Evolutionary conservation across 2,113 vertebrate species (phyloP), one percentile per base, ranked within the genome.

Genomic region (Sula dactylatra): DNA sequence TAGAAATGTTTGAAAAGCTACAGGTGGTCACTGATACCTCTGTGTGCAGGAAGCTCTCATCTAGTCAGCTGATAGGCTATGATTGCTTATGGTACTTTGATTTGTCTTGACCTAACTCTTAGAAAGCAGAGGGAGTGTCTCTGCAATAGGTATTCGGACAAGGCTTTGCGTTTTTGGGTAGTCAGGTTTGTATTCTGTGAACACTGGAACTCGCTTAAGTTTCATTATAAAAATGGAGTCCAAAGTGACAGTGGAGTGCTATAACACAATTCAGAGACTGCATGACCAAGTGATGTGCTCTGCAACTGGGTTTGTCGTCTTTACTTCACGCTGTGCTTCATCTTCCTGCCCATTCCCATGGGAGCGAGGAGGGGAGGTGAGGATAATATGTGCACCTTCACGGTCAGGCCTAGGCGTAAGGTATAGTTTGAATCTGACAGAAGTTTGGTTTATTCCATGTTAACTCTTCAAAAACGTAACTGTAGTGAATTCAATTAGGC

Each of bases 301-400:
- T 65, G 45, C 49, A 16, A 4, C 14, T 2, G 24, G 3, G 6
- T 67, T 66, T 73, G 32, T 73, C 0, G 0, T 27, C 54, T 72
- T 62, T 86, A 11, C 11, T 38, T 78, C 20, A 27, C 36, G 2
- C 44, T 80, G 82, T 47, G n/a, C 26, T 64, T 90, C 13, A 5
- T 88, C 49, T 61, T 76, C 80, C 11, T 64, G 7, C 22, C 19
- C 17, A 0, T 27, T 42, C 12, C 47, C 34, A 0, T 64, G n/a
- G 24, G 8, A 11, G 15, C 50, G 34, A 11, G 27, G 18, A 49
- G 26, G 8, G 65, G 29, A 52, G 16, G 64, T 34, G 20, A 69
- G 36, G 40, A 24, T 66, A 71, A 1, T 44, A 31, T 1, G 0
- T n/a, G 7, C 16, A 16, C 12, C 16, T 59, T 73, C 20, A 20